Conservation (phyloP, 2,888 invertebrate genomes). For the Tridacna crocea region DNA sequence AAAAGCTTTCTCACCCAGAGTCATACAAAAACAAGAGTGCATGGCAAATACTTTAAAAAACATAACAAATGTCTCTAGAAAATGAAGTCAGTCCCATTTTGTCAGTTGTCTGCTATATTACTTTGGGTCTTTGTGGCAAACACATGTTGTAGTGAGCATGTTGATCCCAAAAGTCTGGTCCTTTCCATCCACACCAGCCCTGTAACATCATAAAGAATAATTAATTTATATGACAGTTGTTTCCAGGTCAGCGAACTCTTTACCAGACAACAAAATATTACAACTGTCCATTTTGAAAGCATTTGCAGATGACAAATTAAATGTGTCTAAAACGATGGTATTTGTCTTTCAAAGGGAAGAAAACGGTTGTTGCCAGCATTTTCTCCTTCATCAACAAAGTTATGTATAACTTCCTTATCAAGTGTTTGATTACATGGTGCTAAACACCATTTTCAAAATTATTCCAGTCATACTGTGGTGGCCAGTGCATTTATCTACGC, state of each 20-base stretch:
- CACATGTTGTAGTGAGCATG: slow-evolving; percentile 98
- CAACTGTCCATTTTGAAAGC: not conserved
- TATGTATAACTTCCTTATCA: not conserved
- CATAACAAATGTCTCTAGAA: too few species aligned
- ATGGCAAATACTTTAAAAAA: too few species aligned
- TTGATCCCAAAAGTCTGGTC: slow-evolving; percentile 96
- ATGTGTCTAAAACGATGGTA: not conserved
- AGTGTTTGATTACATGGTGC: too few species aligned
- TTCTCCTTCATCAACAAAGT: not conserved
- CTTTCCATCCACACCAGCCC: slow-evolving; percentile 99
- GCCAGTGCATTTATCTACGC: too few species aligned
- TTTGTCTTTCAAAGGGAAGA: not conserved
- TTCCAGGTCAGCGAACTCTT: too few species aligned
- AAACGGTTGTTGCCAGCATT: not conserved
- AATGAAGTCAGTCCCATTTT: too few species aligned
- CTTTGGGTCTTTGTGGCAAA: slow-evolving; percentile 89
- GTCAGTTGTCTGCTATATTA: slow-evolving; percentile 43
- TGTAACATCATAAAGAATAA: slow-evolving; percentile 86
- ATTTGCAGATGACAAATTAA: not conserved
- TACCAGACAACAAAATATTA: not conserved
- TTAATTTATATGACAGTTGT: not conserved
- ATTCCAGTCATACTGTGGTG: too few species aligned
- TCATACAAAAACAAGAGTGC: too few species aligned
- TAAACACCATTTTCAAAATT: too few species aligned
- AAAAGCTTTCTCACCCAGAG: too few species aligned